Evolutionary conservation across 2,113 vertebrate genomes (phyloP).

Genomic region (Vulpes ferrilata): DNA sequence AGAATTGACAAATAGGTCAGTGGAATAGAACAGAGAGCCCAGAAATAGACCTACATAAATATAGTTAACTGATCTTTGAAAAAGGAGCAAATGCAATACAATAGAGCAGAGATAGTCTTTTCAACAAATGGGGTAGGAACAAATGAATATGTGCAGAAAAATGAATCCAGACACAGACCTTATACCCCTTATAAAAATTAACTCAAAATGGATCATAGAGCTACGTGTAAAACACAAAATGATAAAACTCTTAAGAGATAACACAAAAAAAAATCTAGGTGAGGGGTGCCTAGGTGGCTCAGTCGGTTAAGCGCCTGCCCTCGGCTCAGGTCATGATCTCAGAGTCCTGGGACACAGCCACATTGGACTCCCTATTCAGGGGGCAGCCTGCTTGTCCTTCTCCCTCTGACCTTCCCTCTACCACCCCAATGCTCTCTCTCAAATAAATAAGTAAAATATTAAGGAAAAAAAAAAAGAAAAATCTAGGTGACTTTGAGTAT

Average conservation of each 20-base stretch:
- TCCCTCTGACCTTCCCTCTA: not conserved
- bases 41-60: not conserved
- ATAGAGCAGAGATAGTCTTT: not conserved
- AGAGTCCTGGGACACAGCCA: not conserved
- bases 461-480: not conserved
- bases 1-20: not conserved
- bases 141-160: not conserved
- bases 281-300: not conserved
- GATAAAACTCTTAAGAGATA: not conserved
- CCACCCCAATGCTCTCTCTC: not conserved
- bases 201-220: not conserved
- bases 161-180: not conserved
- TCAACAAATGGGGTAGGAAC: not conserved
- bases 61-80: not conserved
- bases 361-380: not conserved
- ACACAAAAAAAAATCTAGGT: not conserved
- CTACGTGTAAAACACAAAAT: conserved; percentile 13
- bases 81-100: not conserved
- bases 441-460: not conserved
- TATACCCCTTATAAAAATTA: not conserved
- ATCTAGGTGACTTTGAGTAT: not conserved
- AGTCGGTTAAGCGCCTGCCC: not conserved
- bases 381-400: not conserved
- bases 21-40: not conserved
- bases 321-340: not conserved